Conservation (phyloP, 2,113 vertebrate genomes). For the Notarius quadriscutis region DNA sequence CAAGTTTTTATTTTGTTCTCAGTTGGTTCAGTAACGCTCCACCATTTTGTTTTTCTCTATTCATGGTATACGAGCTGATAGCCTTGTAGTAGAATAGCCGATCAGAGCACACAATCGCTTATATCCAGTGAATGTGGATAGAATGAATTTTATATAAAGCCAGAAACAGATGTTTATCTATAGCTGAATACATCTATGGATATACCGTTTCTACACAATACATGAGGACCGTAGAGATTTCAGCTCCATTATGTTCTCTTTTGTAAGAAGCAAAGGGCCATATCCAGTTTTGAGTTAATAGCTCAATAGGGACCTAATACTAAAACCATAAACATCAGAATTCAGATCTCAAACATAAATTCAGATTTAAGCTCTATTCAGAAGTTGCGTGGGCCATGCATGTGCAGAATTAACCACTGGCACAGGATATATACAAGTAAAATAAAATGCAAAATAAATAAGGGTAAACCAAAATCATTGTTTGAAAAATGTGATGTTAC, state of each 20-base stretch:
- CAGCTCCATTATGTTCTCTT: neutral
- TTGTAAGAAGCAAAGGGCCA: neutral
- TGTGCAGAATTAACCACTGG: neutral
- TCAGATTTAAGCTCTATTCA: neutral
- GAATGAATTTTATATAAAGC: too few relatives aligned
- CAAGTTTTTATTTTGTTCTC: too few relatives aligned
- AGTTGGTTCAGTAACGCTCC: too few relatives aligned
- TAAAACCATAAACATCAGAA: neutral
- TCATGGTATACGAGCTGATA: too few relatives aligned
- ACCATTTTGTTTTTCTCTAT: too few relatives aligned
- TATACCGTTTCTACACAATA: neutral
- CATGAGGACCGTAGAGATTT: neutral
- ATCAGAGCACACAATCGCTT: too few relatives aligned
- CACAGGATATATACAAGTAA: neutral
- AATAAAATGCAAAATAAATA: neutral
- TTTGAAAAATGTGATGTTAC: neutral
- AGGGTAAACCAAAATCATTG: too few relatives aligned
- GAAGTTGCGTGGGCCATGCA: neutral
- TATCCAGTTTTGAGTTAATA: neutral
- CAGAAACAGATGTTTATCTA: neutral
- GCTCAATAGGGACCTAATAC: neutral
- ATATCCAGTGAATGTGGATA: too few relatives aligned
- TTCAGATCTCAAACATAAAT: neutral
- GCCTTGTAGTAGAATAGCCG: too few relatives aligned
- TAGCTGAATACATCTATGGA: neutral